phyloP scores from a whole-genome alignment of 2,113 vertebrate species.

The Tachuris rubrigastra region DNA sequence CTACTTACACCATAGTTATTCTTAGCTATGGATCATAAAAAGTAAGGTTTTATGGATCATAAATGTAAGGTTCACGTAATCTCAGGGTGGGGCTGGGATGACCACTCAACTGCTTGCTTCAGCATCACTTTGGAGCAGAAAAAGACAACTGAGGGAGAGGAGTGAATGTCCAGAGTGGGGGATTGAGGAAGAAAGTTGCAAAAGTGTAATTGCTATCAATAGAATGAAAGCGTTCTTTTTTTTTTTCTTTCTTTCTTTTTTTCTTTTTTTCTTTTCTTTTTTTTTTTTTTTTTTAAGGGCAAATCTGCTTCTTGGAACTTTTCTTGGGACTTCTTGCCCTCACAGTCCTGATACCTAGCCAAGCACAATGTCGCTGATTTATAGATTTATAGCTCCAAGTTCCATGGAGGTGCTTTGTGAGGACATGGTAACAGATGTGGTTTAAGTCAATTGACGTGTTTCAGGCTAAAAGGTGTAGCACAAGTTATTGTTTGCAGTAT shows the following conservation, averaged over 20 bases:
- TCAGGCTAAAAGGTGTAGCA: neutral
- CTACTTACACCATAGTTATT: neutral
- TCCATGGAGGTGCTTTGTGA: neutral
- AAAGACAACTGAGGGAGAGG: neutral
- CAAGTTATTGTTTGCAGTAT: neutral
- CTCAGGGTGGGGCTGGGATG: neutral
- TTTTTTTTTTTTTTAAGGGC: neutral
- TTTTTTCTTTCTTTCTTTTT: too few species aligned
- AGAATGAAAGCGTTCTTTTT: neutral
- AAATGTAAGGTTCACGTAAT: neutral
- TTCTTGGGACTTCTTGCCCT: neutral
- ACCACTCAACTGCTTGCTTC: neutral
- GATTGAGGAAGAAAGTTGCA: neutral
- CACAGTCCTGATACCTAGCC: neutral
- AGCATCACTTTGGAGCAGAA: neutral
- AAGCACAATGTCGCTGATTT: neutral
- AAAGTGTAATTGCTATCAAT: neutral
- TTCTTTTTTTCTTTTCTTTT: neutral
- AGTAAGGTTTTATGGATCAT: neutral
- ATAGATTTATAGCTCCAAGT: neutral
- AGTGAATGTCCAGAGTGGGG: neutral
- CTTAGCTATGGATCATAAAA: neutral
- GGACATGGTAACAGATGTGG: neutral
- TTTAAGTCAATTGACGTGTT: neutral
- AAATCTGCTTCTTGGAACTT: neutral